Percentiles rank a stretch among this genome's conserved stretches.
Evolutionary conservation across 2,888 invertebrate genomes (phyloP).

Genomic region (Phaonia tiefii): DNA sequence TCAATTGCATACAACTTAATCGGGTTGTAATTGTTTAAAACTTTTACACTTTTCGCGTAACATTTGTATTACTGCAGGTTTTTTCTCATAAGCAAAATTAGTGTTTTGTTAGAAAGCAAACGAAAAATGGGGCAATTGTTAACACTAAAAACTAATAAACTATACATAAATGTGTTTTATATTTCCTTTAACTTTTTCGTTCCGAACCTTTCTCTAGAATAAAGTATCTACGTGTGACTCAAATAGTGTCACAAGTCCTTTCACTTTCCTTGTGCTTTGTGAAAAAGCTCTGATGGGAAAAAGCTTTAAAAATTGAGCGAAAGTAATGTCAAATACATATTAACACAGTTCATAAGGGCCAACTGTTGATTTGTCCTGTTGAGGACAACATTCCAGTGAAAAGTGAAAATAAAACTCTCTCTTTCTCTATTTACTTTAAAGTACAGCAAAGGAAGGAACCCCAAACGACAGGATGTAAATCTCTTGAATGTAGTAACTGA

Average conservation of each 20-base stretch:
- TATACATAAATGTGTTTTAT: slow-evolving; percentile 57
- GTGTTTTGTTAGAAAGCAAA: slow-evolving; percentile 38
- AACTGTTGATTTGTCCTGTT: slow-evolving; percentile 65
- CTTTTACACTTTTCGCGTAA: slow-evolving; percentile 71
- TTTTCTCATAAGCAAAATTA: neutral
- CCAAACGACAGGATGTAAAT: slow-evolving; percentile 5
- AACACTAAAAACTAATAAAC: slow-evolving; percentile 55
- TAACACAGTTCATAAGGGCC: slow-evolving; percentile 58
- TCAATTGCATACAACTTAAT: slow-evolving; percentile 66
- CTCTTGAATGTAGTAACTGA: no score
- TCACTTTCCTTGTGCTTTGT: slow-evolving; percentile 49
- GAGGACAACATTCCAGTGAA: slow-evolving; percentile 29
- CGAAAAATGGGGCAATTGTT: slow-evolving; percentile 29
- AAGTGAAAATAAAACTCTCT: slow-evolving; percentile 19
- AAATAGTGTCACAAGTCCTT: slow-evolving; percentile 60
- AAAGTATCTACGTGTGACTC: slow-evolving; percentile 74
- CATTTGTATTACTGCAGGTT: slow-evolving; percentile 71
- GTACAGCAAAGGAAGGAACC: slow-evolving; percentile 4
- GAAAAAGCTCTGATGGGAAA: slow-evolving; percentile 41
- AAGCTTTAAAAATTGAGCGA: slow-evolving; percentile 52
- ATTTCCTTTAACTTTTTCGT: slow-evolving; percentile 48
- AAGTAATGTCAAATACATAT: slow-evolving; percentile 66
- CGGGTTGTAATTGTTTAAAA: slow-evolving; percentile 73
- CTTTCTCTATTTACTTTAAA: neutral
- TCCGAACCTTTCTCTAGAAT: slow-evolving; percentile 71